phyloP scores from a whole-genome alignment of 2,888 invertebrate genomes.

The Notodonta dromedarius region DNA sequence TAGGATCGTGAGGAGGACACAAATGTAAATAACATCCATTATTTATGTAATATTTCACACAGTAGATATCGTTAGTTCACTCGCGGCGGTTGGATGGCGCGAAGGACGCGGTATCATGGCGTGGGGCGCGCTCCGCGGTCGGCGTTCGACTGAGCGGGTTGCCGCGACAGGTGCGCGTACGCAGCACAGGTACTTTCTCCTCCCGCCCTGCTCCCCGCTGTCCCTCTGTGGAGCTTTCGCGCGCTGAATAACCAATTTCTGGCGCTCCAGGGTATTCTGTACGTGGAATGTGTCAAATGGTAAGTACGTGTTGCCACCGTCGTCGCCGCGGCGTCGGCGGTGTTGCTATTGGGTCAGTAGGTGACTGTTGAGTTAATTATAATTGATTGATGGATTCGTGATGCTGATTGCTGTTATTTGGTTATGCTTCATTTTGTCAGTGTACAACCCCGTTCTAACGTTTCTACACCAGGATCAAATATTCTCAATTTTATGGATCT shows the following conservation, averaged over 20 bases:
- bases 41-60: slow-evolving; percentile 51
- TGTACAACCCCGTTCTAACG: not conserved
- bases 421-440: not conserved
- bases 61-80: slow-evolving; percentile 56
- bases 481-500: no score
- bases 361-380: slow-evolving; percentile 9
- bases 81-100: slow-evolving; percentile 57
- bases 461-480: not conserved
- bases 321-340: no score
- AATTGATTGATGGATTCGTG: not conserved
- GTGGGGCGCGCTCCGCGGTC: slow-evolving; percentile 50
- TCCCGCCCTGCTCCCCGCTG: slow-evolving; percentile 23
- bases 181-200: slow-evolving; percentile 43
- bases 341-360: slow-evolving; percentile 45
- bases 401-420: not conserved
- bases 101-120: slow-evolving; percentile 55
- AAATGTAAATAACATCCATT: slow-evolving; percentile 69
- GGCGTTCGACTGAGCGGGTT: slow-evolving; percentile 54
- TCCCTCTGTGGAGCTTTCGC: slow-evolving; percentile 58
- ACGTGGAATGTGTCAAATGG: slow-evolving; percentile 36
- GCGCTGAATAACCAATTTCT: slow-evolving; percentile 69
- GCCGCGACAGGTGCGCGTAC: slow-evolving; percentile 59
- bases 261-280: slow-evolving; percentile 51
- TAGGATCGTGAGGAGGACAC: slow-evolving; percentile 51
- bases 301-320: not conserved